These are phyloP conservation scores for Caenorhabditis becei DNA, from an alignment of 2,888 invertebrate genomes.

Conservation along the genomic window DNA sequence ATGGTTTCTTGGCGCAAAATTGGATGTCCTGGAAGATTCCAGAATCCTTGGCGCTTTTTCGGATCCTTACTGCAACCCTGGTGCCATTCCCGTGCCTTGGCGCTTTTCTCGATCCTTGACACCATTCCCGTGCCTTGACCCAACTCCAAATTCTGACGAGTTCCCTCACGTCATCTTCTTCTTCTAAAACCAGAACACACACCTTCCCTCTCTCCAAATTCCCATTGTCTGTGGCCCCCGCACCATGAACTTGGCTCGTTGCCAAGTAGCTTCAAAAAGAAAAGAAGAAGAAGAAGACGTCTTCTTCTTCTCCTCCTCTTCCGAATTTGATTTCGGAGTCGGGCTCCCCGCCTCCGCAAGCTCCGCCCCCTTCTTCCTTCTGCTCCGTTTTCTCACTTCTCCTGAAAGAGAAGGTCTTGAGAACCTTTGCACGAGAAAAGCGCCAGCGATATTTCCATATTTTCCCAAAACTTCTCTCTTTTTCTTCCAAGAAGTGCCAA, in stretches of 20 bases:
- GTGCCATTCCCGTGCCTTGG: no score
- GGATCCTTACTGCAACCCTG: no score
- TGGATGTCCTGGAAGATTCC: no score
- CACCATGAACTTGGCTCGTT: neutral
- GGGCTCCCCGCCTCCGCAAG: conserved; percentile 11
- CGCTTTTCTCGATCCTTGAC: no score
- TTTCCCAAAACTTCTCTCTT: conserved; percentile 16
- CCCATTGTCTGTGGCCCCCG: neutral
- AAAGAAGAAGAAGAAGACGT: conserved; percentile 32
- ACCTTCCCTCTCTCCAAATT: conserved; percentile 5
- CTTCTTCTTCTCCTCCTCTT: conserved; percentile 28
- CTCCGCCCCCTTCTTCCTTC: conserved; percentile 29
- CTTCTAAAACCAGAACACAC: neutral
- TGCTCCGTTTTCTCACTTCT: conserved; percentile 1
- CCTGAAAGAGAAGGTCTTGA: neutral
- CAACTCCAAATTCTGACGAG: no score
- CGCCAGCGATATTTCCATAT: no score
- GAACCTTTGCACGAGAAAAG: neutral
- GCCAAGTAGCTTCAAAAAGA: conserved; percentile 15
- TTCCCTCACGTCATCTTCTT: no score
- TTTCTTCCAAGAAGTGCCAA: conserved; percentile 8
- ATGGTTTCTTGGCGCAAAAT: no score
- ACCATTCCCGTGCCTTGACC: no score
- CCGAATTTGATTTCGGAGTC: conserved; percentile 42
- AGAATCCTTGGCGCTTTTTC: no score